Conservation (phyloP, 2,113 vertebrate species). For the Picathartes gymnocephalus region DNA sequence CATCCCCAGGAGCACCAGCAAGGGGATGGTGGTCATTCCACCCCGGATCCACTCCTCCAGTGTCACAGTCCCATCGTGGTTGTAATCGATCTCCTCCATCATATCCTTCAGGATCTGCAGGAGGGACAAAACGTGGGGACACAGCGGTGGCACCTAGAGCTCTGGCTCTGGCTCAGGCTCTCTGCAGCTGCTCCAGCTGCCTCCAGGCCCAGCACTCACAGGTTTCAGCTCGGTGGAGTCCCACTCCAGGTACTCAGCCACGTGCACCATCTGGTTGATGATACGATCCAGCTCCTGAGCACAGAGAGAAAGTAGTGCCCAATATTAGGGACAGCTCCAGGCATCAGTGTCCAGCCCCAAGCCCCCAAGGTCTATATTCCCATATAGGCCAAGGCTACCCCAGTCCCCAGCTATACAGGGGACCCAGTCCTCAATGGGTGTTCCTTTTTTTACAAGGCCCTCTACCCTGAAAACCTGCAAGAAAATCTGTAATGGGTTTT, state of each 20-base stretch:
- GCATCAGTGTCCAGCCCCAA: rapidly evolving
- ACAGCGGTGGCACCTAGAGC: rapidly evolving
- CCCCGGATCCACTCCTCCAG: conserved; percentile 94
- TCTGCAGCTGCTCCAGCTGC: rapidly evolving
- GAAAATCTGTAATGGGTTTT: not conserved
- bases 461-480: not conserved
- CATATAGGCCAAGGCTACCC: rapidly evolving
- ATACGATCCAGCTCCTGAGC: conserved; percentile 87
- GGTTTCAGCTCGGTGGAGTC: conserved; percentile 89
- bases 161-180: not conserved
- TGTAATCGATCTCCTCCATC: conserved; percentile 87
- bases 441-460: not conserved
- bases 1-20: conserved; percentile 92
- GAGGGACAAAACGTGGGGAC: not conserved
- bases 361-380: rapidly evolving
- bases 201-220: conserved; percentile 57
- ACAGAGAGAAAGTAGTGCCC: not conserved
- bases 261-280: conserved; percentile 93
- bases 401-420: rapidly evolving
- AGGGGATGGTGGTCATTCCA: conserved; percentile 92
- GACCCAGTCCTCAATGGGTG: not conserved
- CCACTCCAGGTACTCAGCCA: conserved; percentile 95
- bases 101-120: conserved; percentile 75
- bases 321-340: rapidly evolving
- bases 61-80: conserved; percentile 86